A percentile compares a stretch with the other conserved stretches of the same genome.
These are phyloP conservation scores for Sphinx pinastri DNA, from an alignment of 2,888 invertebrate genomes.

Conservation along the genomic window DNA sequence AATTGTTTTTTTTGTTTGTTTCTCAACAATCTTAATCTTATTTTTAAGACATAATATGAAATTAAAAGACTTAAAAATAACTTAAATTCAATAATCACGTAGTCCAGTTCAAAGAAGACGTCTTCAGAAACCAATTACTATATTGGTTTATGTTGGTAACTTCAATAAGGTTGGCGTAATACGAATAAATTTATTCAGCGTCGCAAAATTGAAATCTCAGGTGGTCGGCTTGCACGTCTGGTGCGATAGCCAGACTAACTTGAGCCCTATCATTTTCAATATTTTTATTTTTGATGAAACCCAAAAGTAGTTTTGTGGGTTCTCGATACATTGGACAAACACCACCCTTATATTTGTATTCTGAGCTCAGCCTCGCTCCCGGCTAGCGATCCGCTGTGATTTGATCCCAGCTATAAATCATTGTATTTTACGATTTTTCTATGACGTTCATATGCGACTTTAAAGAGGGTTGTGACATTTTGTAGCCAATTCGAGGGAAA, in stretches of 20 bases:
- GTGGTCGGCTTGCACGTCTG: conserved; percentile 65
- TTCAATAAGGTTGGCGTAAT: conserved; percentile 63
- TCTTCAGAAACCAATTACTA: conserved; percentile 41
- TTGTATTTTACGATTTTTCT: conserved; percentile 30
- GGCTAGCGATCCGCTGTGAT: conserved; percentile 63
- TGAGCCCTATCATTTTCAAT: conserved; percentile 48
- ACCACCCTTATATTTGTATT: conserved; percentile 70
- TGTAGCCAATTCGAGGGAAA: not conserved
- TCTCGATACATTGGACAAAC: conserved; percentile 54
- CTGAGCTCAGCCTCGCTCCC: conserved; percentile 57
- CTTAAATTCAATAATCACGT: no score
- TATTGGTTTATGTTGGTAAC: conserved; percentile 55
- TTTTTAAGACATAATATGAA: no score
- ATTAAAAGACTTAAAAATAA: no score
- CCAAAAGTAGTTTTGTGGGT: conserved; percentile 33
- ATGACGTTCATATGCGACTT: conserved; percentile 31
- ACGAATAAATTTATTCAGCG: conserved; percentile 77
- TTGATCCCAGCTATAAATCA: conserved; percentile 53
- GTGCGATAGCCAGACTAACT: conserved; percentile 46
- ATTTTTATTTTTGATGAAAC: conserved; percentile 32
- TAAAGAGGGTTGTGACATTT: conserved; percentile 10
- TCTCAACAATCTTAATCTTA: no score
- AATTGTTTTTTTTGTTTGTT: no score
- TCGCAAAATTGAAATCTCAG: conserved; percentile 81
- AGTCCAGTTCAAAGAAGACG: not conserved